Percentiles rank a stretch among this genome's conserved stretches.
phyloP scores from a whole-genome alignment of 2,113 vertebrate genomes.

The Cryptomyrus ogoouensis region DNA sequence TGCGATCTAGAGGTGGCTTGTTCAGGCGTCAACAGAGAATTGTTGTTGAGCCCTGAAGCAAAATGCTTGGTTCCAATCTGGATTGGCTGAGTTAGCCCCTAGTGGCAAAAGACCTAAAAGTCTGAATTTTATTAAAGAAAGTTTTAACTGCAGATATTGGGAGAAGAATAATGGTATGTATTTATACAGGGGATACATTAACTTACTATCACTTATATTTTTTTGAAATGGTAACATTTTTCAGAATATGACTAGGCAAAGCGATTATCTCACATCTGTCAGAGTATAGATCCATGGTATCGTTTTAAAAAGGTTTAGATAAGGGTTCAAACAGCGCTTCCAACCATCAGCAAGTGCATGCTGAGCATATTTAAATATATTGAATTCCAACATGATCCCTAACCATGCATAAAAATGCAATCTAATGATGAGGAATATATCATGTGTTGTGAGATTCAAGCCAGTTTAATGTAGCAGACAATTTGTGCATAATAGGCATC shows the following conservation, averaged over 20 bases:
- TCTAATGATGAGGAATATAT: neutral
- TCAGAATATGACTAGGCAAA: neutral
- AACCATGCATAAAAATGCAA: neutral
- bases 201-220: neutral
- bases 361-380: conserved; percentile 4
- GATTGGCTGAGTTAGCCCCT: neutral
- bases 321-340: neutral
- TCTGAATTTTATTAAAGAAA: neutral
- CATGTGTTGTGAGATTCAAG: neutral
- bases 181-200: neutral
- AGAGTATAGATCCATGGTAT: neutral
- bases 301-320: neutral
- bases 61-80: neutral
- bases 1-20: neutral
- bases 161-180: neutral
- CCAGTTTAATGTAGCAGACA: neutral
- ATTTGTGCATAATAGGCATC: neutral
- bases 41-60: neutral
- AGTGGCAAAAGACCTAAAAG: neutral
- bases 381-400: neutral
- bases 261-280: neutral
- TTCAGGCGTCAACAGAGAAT: neutral
- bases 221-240: neutral
- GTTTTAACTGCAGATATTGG: neutral
- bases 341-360: neutral